Evolutionary conservation across 2,888 invertebrate species (phyloP), one percentile per base, ranked within the genome.

Genomic region (Caenorhabditis macrosperma): DNA sequence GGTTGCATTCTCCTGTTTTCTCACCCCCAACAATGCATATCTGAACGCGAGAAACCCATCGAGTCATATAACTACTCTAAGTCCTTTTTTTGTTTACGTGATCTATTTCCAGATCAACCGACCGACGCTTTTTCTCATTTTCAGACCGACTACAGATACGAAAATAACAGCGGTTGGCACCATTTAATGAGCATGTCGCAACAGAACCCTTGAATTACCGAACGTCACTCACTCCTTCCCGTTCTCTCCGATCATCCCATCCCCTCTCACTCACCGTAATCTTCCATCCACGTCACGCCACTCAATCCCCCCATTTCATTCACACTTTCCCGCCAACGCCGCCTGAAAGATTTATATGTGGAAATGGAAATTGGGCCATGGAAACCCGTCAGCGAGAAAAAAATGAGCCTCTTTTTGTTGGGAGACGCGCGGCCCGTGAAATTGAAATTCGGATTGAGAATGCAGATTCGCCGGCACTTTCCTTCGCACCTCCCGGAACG

Each of bases 381-480:
- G 59, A 59, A 59, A 68, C 68, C 26, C 38, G 26, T 28, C 38
- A 38, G 38, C 35, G 41, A 12, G 52, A 60, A 60, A n/a, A n/a
- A 28, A n/a, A 44, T 44, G 28, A 28, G 44, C 38, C 3, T 38
- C 38, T 9, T 38, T 38, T 38, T 2, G 38, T 38, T 12, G 38
- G 60, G 28, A 46, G 46, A 59, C 48, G 57, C 26, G 50, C 46
- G 35, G 35, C 26, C 57, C 68, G 68, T 68, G 68, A 68, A 68
- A 68, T 68, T 68, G 68, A 48, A 48, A 63, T 52, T 41, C 24
- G n/a, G 22, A 41, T 38, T 50, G 28, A 15, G n/a, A 17, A 28
- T 67, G 20, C 12, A 26, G 15, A 26, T n/a, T 55, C 17, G 10
- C 28, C 38, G n/a, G 6, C 38, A 38, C 38, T 50, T 50, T 50